Conservation (phyloP, 2,113 vertebrate genomes). For the Acrocephalus kingi region DNA sequence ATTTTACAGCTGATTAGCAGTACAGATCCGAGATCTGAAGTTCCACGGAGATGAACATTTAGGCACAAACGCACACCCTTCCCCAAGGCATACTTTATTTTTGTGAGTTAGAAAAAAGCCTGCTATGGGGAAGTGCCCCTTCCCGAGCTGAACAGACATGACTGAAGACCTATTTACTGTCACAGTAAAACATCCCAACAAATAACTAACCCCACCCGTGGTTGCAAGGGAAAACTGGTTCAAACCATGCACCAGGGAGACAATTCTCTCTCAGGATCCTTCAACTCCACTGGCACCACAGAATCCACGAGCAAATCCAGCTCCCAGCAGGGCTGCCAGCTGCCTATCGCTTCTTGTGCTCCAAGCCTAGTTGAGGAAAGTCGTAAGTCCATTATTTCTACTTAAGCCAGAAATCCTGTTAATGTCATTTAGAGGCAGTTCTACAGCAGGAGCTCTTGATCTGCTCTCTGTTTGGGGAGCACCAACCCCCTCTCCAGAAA, state of each 20-base stretch:
- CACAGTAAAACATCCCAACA: slow-evolving; percentile 20
- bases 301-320: slow-evolving; percentile 25
- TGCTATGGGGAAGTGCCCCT: not conserved
- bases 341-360: not conserved
- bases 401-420: slow-evolving; percentile 53
- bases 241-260: slow-evolving; percentile 4
- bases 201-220: not conserved
- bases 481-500: not conserved
- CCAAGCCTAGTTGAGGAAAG: slow-evolving; percentile 23
- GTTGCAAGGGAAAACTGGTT: slow-evolving; percentile 5
- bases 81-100: slow-evolving; percentile 49
- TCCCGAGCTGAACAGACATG: not conserved
- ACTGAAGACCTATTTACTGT: not conserved
- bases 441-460: slow-evolving; percentile 19
- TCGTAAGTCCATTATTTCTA: slow-evolving; percentile 27
- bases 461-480: not conserved
- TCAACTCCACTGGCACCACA: not conserved
- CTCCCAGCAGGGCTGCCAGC: not conserved
- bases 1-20: slow-evolving; percentile 30
- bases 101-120: not conserved
- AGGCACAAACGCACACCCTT: slow-evolving; percentile 14
- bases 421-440: slow-evolving; percentile 33
- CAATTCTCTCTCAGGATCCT: slow-evolving; percentile 21
- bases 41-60: slow-evolving; percentile 7
- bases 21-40: not conserved